Evolutionary conservation across 2,113 vertebrate genomes (phyloP).

Genomic region (Pseudorhombus dupliciocellatus): DNA sequence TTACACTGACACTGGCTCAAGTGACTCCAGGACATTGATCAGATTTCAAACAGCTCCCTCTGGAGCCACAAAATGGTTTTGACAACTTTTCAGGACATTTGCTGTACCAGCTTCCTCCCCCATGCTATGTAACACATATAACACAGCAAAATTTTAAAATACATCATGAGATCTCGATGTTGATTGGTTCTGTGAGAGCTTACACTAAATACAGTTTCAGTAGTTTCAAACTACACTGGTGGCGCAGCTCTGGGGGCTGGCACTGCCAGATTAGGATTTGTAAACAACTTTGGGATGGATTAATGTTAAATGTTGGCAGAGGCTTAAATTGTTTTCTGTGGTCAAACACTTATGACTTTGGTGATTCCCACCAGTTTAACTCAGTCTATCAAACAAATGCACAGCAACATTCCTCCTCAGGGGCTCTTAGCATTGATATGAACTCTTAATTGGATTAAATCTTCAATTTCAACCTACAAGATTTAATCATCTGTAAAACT

Average conservation of each 20-base stretch:
- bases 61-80: background rate
- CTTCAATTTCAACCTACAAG: no score
- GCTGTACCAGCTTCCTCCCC: background rate
- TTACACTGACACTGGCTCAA: background rate
- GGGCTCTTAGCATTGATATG: no score
- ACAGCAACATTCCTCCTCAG: background rate
- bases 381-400: background rate
- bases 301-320: slow-evolving; percentile 32
- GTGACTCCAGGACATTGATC: slow-evolving; percentile 3
- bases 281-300: slow-evolving; percentile 35
- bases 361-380: background rate
- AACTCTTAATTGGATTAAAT: no score
- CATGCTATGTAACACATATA: background rate
- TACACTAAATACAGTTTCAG: slow-evolving; percentile 35
- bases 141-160: no score
- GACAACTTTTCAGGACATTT: background rate
- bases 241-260: slow-evolving; percentile 10
- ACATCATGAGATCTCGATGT: slow-evolving; percentile 14
- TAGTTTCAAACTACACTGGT: slow-evolving; percentile 11
- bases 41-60: background rate
- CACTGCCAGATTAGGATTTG: slow-evolving; percentile 46
- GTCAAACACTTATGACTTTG: background rate
- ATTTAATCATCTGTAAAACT: no score
- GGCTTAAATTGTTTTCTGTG: slow-evolving; percentile 7
- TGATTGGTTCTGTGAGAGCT: slow-evolving; percentile 23